Evolutionary conservation across 64 coral and sea anemone species (phyloP).

Genomic region (Acropora tenuis): DNA sequence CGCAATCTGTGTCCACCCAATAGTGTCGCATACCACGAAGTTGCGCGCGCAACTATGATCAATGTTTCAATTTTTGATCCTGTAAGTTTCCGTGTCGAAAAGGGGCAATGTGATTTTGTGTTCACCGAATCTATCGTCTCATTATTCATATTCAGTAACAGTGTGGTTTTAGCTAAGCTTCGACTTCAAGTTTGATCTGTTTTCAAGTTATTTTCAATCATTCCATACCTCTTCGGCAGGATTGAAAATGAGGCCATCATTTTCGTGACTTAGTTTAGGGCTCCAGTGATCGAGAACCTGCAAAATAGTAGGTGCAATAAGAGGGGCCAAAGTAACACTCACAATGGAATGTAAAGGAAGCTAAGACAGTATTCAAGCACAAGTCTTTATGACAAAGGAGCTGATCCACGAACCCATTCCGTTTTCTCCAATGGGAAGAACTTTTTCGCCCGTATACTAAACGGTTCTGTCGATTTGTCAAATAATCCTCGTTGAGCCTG

Average conservation of each 20-base stretch:
- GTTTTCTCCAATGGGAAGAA: constrained; percentile 97
- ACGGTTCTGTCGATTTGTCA: constrained; percentile 95
- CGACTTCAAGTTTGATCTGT: not conserved
- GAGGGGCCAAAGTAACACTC: not conserved
- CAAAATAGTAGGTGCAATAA: not conserved
- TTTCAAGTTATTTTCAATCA: no score
- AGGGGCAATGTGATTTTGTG: no score
- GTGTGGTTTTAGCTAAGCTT: not conserved
- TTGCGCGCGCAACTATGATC: no score
- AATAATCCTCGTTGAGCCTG: constrained; percentile 80
- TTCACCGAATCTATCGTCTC: no score
- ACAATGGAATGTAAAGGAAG: not conserved
- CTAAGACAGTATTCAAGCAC: no score
- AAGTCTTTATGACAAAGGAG: no score
- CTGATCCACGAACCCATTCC: constrained; percentile 69
- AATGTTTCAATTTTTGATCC: no score
- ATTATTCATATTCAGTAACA: no score
- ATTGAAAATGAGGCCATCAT: constrained; percentile 95
- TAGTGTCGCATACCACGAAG: no score
- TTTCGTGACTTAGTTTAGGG: constrained; percentile 92
- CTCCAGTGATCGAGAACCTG: constrained; percentile 89
- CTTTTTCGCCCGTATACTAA: constrained; percentile 95
- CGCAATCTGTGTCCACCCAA: no score
- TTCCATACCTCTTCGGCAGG: constrained; percentile 85
- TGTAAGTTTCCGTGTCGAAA: no score